These are phyloP conservation scores for Paradoxurus hermaphroditus DNA, from an alignment of 2,113 vertebrate genomes.

Conservation along the genomic window DNA sequence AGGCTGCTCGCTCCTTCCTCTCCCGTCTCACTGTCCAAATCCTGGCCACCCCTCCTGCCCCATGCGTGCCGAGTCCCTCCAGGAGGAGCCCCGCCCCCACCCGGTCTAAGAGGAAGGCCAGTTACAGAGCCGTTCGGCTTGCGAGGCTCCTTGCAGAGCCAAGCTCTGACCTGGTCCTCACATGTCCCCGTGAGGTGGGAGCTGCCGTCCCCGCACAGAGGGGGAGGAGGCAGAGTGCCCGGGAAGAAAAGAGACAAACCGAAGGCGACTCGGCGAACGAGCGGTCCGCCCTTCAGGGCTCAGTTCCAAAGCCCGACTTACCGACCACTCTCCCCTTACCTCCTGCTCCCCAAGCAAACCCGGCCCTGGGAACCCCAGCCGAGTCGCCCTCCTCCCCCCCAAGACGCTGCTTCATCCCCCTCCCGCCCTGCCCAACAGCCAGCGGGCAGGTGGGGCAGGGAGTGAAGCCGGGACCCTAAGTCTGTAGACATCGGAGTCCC, in stretches of 20 bases:
- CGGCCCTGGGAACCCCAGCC: not conserved
- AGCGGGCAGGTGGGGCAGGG: too few species aligned
- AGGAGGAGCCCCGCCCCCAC: not conserved
- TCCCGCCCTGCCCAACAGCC: too few species aligned
- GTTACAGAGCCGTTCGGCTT: accelerated
- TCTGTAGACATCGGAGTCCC: not conserved
- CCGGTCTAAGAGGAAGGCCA: not conserved
- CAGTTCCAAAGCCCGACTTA: not conserved
- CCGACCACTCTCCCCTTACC: too few species aligned
- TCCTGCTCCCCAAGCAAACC: not conserved
- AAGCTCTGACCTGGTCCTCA: not conserved
- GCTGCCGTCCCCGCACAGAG: accelerated
- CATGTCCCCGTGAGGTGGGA: not conserved
- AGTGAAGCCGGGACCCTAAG: not conserved
- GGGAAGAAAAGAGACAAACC: not conserved
- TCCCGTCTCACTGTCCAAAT: not conserved
- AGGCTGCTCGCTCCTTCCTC: not conserved
- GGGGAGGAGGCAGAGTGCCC: not conserved
- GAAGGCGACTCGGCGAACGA: too few species aligned
- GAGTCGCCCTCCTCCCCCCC: not conserved
- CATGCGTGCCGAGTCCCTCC: not conserved
- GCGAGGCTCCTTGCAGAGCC: not conserved
- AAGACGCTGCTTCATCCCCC: not conserved
- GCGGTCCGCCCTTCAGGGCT: not conserved
- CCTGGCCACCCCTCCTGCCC: not conserved